A percentile compares a stretch with the other conserved stretches of the same genome.
These are phyloP conservation scores for Siniperca knerii DNA, from an alignment of 2,113 vertebrate species.

Conservation along the genomic window DNA sequence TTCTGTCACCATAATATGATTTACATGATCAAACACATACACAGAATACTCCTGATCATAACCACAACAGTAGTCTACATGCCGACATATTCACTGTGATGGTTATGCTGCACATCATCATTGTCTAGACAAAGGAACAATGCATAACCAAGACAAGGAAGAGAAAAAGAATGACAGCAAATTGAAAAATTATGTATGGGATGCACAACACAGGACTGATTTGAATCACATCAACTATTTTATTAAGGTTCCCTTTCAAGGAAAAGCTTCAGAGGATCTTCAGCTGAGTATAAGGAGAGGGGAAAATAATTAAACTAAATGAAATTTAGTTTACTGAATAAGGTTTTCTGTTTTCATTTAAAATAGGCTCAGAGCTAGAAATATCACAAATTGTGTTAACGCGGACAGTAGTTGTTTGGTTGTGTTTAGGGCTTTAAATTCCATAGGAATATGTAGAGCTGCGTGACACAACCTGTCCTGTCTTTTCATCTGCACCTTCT, in stretches of 20 bases:
- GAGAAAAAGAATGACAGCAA: not conserved
- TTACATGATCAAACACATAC: not conserved
- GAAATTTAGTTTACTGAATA: not conserved
- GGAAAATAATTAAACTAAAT: not conserved
- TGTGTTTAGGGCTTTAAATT: constrained; percentile 8
- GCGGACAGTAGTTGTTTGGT: not conserved
- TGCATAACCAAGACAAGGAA: not conserved
- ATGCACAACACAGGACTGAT: not conserved
- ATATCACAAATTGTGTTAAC: constrained; percentile 9
- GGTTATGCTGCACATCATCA: not conserved
- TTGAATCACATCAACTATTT: not conserved
- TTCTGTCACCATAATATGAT: not conserved
- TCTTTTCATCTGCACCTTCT: constrained; percentile 50
- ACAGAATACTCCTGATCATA: not conserved
- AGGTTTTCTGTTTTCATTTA: constrained; percentile 1
- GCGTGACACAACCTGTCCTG: constrained; percentile 25
- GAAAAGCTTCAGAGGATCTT: not conserved
- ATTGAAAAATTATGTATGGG: not conserved
- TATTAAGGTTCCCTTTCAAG: not conserved
- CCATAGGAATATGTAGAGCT: constrained; percentile 18
- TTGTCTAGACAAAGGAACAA: not conserved
- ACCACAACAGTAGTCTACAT: not conserved
- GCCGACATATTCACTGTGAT: not conserved
- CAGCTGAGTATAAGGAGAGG: not conserved
- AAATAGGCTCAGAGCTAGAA: not conserved